Evolutionary conservation across 2,888 invertebrate genomes (phyloP).

Genomic region (Drosophila pegasa): DNA sequence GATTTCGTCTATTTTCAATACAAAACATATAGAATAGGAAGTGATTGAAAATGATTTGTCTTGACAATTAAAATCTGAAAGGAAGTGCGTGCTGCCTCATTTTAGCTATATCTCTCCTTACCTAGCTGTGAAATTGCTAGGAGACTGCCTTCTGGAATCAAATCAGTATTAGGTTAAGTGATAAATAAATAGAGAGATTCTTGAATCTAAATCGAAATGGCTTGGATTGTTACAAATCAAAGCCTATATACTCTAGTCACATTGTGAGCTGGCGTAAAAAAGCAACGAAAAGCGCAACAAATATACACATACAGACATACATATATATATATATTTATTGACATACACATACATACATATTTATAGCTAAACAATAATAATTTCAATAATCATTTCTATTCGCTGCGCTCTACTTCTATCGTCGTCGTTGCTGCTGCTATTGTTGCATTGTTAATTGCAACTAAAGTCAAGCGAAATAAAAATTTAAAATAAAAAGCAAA

Average conservation of each 20-base stretch:
- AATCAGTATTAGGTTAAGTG: too few relatives aligned
- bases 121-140: too few relatives aligned
- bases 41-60: too few relatives aligned
- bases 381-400: slow-evolving; percentile 9
- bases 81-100: too few relatives aligned
- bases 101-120: too few relatives aligned
- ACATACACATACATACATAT: neutral
- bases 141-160: too few relatives aligned
- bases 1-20: too few relatives aligned
- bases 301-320: neutral
- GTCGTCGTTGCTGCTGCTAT: neutral
- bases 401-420: neutral
- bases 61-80: too few relatives aligned
- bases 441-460: slow-evolving; percentile 31
- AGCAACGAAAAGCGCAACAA: neutral
- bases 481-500: slow-evolving; percentile 18
- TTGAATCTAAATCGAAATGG: too few relatives aligned
- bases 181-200: too few relatives aligned
- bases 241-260: neutral
- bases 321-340: neutral
- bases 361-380: neutral
- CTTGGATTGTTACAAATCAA: too few relatives aligned
- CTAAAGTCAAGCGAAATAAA: slow-evolving; percentile 35
- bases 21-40: too few relatives aligned
- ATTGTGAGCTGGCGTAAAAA: neutral